Conservation (phyloP, 2,113 vertebrate species). For the Syngnathus scovelli region DNA sequence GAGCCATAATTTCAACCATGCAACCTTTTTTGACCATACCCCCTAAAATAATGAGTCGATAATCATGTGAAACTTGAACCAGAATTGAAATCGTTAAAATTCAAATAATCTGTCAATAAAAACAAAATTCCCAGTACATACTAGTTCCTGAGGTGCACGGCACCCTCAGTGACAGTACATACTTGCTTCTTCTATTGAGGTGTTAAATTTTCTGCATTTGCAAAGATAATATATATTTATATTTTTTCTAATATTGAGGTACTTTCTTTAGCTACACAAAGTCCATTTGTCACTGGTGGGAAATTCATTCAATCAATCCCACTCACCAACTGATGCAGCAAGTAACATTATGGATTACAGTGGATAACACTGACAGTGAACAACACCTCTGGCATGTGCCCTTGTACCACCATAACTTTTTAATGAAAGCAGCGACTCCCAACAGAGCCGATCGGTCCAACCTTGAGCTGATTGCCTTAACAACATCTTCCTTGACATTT, state of each 20-base stretch:
- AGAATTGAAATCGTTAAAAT: too few relatives aligned
- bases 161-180: too few relatives aligned
- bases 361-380: conserved; percentile 15
- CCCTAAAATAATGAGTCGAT: too few relatives aligned
- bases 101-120: too few relatives aligned
- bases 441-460: conserved; percentile 38
- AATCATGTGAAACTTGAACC: too few relatives aligned
- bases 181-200: not conserved
- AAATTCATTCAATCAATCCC: not conserved
- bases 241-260: not conserved
- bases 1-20: too few relatives aligned
- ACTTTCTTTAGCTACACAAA: not conserved
- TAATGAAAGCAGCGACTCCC: conserved; percentile 51
- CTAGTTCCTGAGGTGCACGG: too few relatives aligned
- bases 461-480: conserved; percentile 23
- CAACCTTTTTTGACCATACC: too few relatives aligned
- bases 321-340: not conserved
- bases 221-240: too few relatives aligned
- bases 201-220: not conserved
- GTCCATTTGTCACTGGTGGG: not conserved
- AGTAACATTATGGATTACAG: not conserved
- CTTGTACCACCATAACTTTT: conserved; percentile 44
- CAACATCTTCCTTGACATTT: conserved; percentile 52
- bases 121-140: too few relatives aligned
- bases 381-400: conserved; percentile 26